Percentiles rank a stretch among this genome's conserved stretches.
phyloP scores from a whole-genome alignment of 2,113 vertebrate genomes.

The Anhinga rufa region DNA sequence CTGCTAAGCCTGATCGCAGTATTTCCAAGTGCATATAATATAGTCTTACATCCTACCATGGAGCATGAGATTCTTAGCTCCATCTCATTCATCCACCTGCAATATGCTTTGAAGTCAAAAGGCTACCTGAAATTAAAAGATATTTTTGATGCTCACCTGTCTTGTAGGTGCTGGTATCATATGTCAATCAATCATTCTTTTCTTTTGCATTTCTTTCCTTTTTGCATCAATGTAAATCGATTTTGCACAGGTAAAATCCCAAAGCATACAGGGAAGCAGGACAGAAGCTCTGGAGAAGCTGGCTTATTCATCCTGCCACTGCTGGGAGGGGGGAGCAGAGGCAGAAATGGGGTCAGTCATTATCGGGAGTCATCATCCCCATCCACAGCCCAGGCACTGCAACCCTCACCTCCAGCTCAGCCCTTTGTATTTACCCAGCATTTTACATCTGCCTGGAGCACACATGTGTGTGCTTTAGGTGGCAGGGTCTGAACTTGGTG shows the following conservation, averaged over 20 bases:
- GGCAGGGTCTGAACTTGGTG: not conserved
- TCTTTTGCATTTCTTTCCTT: not conserved
- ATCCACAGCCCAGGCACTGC: not conserved
- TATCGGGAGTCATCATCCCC: not conserved
- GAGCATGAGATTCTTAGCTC: not conserved
- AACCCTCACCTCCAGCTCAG: not conserved
- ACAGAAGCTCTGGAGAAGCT: not conserved
- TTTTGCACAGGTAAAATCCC: not conserved
- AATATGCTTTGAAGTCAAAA: not conserved
- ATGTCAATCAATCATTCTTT: not conserved
- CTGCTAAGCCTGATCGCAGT: not conserved
- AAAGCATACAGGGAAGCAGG: not conserved
- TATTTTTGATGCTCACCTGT: not conserved
- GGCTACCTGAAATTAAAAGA: not conserved
- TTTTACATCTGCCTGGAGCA: not conserved
- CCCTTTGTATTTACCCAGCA: not conserved
- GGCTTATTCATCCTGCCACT: not conserved
- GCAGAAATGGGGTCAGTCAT: not conserved
- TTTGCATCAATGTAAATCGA: not conserved
- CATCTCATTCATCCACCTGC: not conserved
- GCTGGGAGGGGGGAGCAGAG: not conserved
- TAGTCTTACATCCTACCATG: accelerated
- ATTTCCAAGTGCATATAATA: not conserved
- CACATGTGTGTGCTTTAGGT: not conserved
- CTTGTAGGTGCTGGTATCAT: not conserved